Percentiles rank a stretch among this genome's conserved stretches.
Evolutionary conservation across 2,113 vertebrate species (phyloP).

Genomic region (Boulengeromyrus knoepffleri): DNA sequence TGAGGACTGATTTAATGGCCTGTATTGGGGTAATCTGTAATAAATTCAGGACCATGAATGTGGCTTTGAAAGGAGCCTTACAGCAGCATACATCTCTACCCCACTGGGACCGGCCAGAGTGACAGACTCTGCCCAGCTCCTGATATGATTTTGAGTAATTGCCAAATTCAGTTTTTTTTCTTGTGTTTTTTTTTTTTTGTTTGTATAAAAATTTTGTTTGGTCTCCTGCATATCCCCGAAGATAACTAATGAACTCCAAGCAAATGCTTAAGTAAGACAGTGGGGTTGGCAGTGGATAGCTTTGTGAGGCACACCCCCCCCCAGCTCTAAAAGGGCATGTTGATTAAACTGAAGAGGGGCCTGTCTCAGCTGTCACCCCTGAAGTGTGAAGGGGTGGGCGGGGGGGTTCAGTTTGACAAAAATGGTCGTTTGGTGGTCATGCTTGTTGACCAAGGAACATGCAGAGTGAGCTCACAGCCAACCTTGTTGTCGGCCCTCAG

Average conservation of each 20-base stretch:
- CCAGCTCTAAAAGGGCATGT: constrained; percentile 29
- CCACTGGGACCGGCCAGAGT: not conserved
- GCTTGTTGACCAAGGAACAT: not conserved
- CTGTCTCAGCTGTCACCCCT: constrained; percentile 12
- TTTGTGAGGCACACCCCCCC: not conserved
- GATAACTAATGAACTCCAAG: not conserved
- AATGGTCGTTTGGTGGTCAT: not conserved
- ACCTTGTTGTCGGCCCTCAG: not conserved
- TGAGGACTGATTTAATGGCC: not conserved
- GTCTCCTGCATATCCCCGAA: not conserved
- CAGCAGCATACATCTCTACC: not conserved
- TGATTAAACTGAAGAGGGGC: constrained; percentile 23
- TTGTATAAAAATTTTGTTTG: not conserved
- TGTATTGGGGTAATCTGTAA: not conserved
- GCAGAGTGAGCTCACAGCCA: not conserved
- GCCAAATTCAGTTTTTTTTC: not conserved
- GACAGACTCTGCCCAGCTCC: not conserved
- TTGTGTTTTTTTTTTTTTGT: not conserved
- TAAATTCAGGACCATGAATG: not conserved
- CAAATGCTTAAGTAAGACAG: not conserved
- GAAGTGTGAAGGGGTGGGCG: not conserved
- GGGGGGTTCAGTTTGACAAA: not conserved
- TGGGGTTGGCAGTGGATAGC: not conserved
- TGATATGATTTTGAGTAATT: not conserved
- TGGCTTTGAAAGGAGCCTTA: not conserved